A percentile compares a stretch with the other conserved stretches of the same genome.
Evolutionary conservation across 2,113 vertebrate genomes (phyloP).

Genomic region (Tichodroma muraria): DNA sequence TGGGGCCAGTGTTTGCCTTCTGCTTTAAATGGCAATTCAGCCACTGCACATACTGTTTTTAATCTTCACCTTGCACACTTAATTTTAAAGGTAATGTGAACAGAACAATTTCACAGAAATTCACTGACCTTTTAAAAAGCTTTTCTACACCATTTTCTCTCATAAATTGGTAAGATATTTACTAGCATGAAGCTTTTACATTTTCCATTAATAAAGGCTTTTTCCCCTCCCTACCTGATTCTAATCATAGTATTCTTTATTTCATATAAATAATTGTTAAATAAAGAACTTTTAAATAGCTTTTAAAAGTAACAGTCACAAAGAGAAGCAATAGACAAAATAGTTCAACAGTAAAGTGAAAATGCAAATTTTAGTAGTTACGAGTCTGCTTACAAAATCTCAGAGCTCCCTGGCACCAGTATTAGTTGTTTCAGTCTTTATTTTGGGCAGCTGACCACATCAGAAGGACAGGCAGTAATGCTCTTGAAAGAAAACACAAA

Average conservation of each 20-base stretch:
- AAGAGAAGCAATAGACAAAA: not conserved
- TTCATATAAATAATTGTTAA: not conserved
- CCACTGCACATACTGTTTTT: not conserved
- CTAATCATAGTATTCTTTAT: not conserved
- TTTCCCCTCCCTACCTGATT: not conserved
- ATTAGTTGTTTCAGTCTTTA: not conserved
- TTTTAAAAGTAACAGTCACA: not conserved
- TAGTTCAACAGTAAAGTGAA: not conserved
- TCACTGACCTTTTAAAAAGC: constrained; percentile 36
- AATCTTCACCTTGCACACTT: not conserved
- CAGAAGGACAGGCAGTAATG: not conserved
- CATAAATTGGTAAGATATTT: constrained; percentile 35
- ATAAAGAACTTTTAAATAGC: not conserved
- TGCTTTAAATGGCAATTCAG: not conserved
- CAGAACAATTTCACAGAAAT: not conserved
- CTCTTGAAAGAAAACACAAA: not conserved
- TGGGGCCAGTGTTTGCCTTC: not conserved
- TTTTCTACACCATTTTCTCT: not conserved
- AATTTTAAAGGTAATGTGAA: constrained; percentile 8
- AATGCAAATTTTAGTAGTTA: too few species aligned
- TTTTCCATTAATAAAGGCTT: not conserved
- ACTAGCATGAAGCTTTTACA: not conserved
- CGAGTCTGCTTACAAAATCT: not conserved
- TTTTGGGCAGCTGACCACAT: not conserved
- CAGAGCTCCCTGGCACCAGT: not conserved